Evolutionary conservation across 1,140 invertebrate species (phyloP).

Genomic region (Akabosia matsudoensis): DNA sequence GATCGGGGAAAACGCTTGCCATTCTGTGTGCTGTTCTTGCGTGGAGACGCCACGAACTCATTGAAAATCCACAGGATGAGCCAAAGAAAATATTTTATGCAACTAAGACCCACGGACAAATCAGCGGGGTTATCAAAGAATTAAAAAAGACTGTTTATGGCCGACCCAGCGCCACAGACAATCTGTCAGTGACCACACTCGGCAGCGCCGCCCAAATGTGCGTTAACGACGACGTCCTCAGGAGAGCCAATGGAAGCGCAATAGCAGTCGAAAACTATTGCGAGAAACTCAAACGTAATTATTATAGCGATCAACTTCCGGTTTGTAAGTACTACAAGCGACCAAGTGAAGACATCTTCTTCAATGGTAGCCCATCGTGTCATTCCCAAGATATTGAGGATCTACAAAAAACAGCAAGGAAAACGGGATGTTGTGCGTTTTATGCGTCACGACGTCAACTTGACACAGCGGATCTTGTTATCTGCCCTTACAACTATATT

Average conservation of each 20-base stretch:
- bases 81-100: slow-evolving; percentile 27
- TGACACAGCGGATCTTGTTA: slow-evolving; percentile 55
- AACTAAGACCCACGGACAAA: slow-evolving; percentile 30
- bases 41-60: not conserved
- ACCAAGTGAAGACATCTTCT: not conserved
- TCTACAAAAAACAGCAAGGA: not conserved
- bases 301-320: not conserved
- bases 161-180: too few relatives aligned
- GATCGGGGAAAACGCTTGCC: not conserved
- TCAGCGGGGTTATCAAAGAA: slow-evolving; percentile 25
- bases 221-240: slow-evolving; percentile 3
- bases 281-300: not conserved
- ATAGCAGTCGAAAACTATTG: not conserved
- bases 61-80: not conserved
- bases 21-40: not conserved
- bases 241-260: not conserved
- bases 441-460: slow-evolving; percentile 38
- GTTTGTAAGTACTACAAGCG: not conserved
- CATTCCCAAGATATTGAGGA: not conserved
- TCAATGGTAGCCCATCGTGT: not conserved
- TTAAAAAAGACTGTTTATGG: slow-evolving; percentile 16
- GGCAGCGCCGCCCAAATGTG: slow-evolving; percentile 24
- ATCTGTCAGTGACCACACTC: slow-evolving; percentile 13
- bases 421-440: not conserved
- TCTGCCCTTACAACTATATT: slow-evolving; percentile 63